Conservation (phyloP, 35 echinoderm and acorn worm species). For the Holothuria glaberrima region DNA sequence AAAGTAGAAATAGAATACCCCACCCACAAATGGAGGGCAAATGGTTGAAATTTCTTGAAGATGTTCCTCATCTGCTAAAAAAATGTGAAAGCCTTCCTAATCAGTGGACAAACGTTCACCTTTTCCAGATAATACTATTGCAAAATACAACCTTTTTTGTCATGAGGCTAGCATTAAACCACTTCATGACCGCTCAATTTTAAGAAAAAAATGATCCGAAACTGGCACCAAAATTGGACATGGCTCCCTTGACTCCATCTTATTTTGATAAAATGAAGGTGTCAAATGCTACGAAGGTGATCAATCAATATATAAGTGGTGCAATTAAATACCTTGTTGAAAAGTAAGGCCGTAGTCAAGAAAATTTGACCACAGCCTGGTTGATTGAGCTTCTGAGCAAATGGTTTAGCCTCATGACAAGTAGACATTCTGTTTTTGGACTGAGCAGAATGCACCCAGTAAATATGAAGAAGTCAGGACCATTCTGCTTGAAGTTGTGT, state of each 20-base stretch:
- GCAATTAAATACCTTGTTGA: not conserved
- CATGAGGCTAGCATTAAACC: too few relatives aligned
- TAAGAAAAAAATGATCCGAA: slow-evolving; percentile 28
- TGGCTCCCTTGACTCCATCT: slow-evolving; percentile 42
- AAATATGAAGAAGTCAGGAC: too few relatives aligned
- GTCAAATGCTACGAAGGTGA: slow-evolving; percentile 44
- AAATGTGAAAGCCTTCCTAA: too few relatives aligned
- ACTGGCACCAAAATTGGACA: slow-evolving; percentile 34
- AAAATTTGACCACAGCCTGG: not conserved
- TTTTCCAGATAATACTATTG: too few relatives aligned
- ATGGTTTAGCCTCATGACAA: slow-evolving; percentile 1
- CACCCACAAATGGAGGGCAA: not conserved
- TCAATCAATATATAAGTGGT: slow-evolving; percentile 43
- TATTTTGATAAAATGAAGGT: slow-evolving; percentile 72
- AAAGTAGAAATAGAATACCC: not conserved
- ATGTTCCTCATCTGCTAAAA: too few relatives aligned
- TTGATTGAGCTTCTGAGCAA: slow-evolving; percentile 7
- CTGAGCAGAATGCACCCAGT: not conserved
- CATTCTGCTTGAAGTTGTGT: too few relatives aligned
- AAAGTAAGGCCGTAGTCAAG: not conserved
- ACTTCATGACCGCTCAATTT: not conserved
- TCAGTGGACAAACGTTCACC: too few relatives aligned
- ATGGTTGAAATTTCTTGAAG: not conserved
- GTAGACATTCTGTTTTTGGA: not conserved
- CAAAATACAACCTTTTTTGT: too few relatives aligned